These are phyloP conservation scores for Dendrolimus houi DNA, from an alignment of 2,888 invertebrate species.

Conservation along the genomic window DNA sequence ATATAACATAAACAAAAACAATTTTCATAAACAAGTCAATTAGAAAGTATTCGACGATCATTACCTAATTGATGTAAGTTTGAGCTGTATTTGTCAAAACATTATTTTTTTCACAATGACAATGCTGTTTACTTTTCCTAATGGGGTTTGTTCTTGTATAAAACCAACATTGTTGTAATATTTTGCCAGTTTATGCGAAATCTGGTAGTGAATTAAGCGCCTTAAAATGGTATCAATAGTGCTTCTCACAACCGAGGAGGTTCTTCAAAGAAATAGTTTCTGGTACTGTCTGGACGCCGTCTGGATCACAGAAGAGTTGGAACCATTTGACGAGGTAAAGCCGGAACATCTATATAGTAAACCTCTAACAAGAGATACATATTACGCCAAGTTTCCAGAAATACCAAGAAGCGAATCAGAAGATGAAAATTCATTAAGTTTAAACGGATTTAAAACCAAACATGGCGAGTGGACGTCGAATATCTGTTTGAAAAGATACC, in stretches of 20 bases:
- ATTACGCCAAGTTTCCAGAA: conserved; percentile 57
- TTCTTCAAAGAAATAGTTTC: conserved; percentile 54
- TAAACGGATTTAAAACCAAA: conserved; percentile 51
- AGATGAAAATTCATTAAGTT: conserved; percentile 52
- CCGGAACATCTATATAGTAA: conserved; percentile 48
- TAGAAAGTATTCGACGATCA: conserved; percentile 5
- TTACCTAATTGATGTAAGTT: conserved; percentile 13
- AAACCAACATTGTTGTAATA: conserved; percentile 3
- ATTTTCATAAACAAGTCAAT: conserved; percentile 19
- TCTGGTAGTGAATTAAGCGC: neutral
- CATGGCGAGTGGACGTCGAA: conserved; percentile 57
- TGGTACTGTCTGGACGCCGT: conserved; percentile 56
- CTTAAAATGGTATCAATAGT: conserved; percentile 54
- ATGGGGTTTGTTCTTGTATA: conserved; percentile 5
- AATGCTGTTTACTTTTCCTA: conserved; percentile 8
- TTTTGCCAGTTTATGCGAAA: conserved; percentile 5
- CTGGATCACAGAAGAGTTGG: conserved; percentile 60
- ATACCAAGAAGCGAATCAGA: conserved; percentile 67
- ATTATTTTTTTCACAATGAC: conserved; percentile 3
- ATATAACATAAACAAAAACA: conserved; percentile 1
- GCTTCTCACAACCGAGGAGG: conserved; percentile 59
- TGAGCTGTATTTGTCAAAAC: conserved; percentile 6
- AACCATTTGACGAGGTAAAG: conserved; percentile 61
- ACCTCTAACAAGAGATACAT: conserved; percentile 55
- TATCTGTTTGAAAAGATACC: conserved; percentile 39